Base-by-base conservation (phyloP, 1,140 invertebrate genomes). In the Theocolax elegans region DNA sequence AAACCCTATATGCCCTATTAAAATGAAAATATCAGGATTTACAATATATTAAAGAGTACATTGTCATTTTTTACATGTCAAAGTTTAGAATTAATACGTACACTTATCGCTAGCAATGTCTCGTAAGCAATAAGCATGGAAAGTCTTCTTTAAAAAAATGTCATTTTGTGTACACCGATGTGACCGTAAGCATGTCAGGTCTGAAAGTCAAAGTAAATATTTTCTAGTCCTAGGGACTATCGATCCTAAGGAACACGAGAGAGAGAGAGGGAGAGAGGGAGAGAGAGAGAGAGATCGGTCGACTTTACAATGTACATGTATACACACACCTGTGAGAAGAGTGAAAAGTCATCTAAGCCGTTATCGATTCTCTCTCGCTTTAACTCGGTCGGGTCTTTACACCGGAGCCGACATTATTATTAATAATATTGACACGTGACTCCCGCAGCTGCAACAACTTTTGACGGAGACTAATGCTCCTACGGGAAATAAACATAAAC, bases 381-480 rank as follows among this genome's bases (percentile, higher is more conserved):
- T 23, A 23, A 40, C 54, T 58, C 13, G 29, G n/a, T 40, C 35
- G 15, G 13, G n/a, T n/a, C n/a, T n/a, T n/a, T n/a, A n/a, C n/a
- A n/a, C n/a, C n/a, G n/a, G n/a, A n/a, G n/a, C 29, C 42, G 21
- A 74, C 23, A 63, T 54, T 70, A 56, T 69, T 63, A 70, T 51
- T 78, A 76, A 78, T 73, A 77, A 68, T 70, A 77, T 77, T 62
- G 74, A 74, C 67, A 68, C 25, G 54, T 66, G 70, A 54, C 69
- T 54, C 42, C 46, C 66, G 19, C 71, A 77, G 58, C 53, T 75
- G 72, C 54, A 72, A 56, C 64, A 67, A 68, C 49, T 70, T 63
- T 68, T 75, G 76, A 76, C 74, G 66, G 42, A 58, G 75, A 77
- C 54, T 77, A 79, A 79, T 77, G 25, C 35, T 19, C n/a, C 1